These are phyloP conservation scores for Liasis olivaceus DNA, from an alignment of 2,797 vertebrate species.

Conservation along the genomic window DNA sequence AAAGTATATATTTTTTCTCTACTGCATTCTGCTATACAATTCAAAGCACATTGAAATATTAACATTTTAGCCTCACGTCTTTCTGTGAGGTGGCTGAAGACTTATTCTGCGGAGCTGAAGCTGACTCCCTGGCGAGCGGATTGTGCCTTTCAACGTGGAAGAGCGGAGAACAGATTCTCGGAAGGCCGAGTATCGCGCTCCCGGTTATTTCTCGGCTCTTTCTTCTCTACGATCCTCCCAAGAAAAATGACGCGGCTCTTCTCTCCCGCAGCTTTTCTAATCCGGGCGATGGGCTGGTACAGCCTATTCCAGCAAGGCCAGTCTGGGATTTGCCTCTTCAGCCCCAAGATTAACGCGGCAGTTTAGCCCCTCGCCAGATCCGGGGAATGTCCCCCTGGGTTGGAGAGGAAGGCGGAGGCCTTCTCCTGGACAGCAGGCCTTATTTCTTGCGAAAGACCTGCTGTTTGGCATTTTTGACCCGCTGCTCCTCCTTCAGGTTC, in stretches of 20 bases:
- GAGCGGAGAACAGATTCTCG: slow-evolving; percentile 37
- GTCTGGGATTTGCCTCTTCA: slow-evolving; percentile 2
- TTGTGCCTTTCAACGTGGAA: slow-evolving; percentile 35
- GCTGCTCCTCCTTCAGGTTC: slow-evolving; percentile 89
- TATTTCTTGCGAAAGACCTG: slow-evolving; percentile 73
- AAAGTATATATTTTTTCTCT: slow-evolving; percentile 41
- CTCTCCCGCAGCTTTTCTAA: slow-evolving; percentile 17
- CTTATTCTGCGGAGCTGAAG: slow-evolving; percentile 58
- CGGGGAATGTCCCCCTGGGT: neutral
- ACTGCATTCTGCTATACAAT: slow-evolving; percentile 52
- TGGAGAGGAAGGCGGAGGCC: neutral
- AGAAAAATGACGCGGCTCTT: slow-evolving; percentile 47
- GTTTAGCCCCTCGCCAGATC: neutral
- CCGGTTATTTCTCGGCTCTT: neutral
- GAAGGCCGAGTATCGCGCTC: slow-evolving; percentile 35
- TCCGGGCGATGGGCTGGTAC: slow-evolving; percentile 21
- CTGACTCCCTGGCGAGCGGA: slow-evolving; percentile 44
- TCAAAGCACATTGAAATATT: slow-evolving; percentile 55
- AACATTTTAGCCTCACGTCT: slow-evolving; percentile 64
- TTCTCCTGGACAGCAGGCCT: neutral
- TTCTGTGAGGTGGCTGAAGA: slow-evolving; percentile 55
- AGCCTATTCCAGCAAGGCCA: slow-evolving; percentile 42
- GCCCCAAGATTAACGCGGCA: slow-evolving; percentile 25
- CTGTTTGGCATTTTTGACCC: slow-evolving; percentile 87
- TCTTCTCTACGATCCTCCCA: slow-evolving; percentile 49